Evolutionary conservation across 2,888 invertebrate species (phyloP).

Genomic region (Hedychridium roseum): DNA sequence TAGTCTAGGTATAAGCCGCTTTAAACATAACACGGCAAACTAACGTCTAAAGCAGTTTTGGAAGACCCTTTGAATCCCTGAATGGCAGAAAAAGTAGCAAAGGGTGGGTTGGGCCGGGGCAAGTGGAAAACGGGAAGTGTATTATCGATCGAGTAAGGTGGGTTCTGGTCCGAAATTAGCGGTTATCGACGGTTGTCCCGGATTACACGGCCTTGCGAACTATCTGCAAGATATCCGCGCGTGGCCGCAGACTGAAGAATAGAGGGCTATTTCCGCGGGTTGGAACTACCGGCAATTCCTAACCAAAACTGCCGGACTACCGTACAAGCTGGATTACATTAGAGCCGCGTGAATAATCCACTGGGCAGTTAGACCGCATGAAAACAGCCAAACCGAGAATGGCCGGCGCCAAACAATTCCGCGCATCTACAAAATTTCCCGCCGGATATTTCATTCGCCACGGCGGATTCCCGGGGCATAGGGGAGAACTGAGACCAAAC

Average conservation of each 20-base stretch:
- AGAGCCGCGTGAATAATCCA: slow-evolving; percentile 37
- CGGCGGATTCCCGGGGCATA: slow-evolving; percentile 2
- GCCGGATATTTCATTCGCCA: slow-evolving; percentile 16
- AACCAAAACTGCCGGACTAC: slow-evolving; percentile 29
- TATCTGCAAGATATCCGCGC: slow-evolving; percentile 34
- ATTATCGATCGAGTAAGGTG: too few species aligned
- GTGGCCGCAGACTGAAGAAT: slow-evolving; percentile 36
- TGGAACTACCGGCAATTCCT: slow-evolving; percentile 37
- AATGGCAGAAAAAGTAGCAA: too few species aligned
- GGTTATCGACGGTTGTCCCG: slow-evolving; percentile 19
- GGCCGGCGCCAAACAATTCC: slow-evolving; percentile 33
- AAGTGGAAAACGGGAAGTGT: too few species aligned
- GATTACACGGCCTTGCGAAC: slow-evolving; percentile 31
- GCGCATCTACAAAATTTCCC: slow-evolving; percentile 31
- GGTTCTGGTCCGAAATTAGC: slow-evolving; percentile 34
- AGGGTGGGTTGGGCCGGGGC: too few species aligned
- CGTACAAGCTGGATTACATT: slow-evolving; percentile 35
- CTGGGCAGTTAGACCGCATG: slow-evolving; percentile 32
- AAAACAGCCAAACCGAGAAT: too few species aligned
- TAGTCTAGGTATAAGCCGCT: too few species aligned
- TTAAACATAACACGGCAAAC: too few species aligned
- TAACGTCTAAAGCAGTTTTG: too few species aligned
- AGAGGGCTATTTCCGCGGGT: slow-evolving; percentile 33
- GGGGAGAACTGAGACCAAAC: too few species aligned
- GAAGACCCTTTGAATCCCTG: too few species aligned